These are phyloP conservation scores for Abscondita cerata DNA, from an alignment of 2,888 invertebrate species.

Conservation along the genomic window DNA sequence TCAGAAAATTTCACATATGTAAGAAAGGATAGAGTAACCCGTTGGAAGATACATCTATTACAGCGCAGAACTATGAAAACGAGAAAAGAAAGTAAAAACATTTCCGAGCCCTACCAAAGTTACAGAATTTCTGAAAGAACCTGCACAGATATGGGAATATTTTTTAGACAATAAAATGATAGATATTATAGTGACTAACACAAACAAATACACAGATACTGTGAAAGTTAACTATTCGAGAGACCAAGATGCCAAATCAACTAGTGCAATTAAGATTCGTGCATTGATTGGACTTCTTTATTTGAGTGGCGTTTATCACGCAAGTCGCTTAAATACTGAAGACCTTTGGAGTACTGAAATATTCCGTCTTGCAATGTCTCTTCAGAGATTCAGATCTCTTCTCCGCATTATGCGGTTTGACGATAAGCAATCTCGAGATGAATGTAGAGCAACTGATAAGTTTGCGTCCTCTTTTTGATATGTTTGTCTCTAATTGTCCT, in stretches of 20 bases:
- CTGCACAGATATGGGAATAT: neutral
- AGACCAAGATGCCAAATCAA: neutral
- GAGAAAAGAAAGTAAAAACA: neutral
- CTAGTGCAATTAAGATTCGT: constrained; percentile 1
- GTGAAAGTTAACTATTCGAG: too few relatives aligned
- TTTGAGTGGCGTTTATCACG: neutral
- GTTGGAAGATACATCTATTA: neutral
- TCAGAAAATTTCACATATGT: neutral
- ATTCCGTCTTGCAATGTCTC: neutral
- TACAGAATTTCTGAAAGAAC: too few relatives aligned
- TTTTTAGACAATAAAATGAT: neutral
- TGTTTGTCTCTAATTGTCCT: neutral
- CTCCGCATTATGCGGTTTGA: neutral
- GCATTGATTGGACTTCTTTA: neutral
- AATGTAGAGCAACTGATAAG: too few relatives aligned
- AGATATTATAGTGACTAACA: neutral
- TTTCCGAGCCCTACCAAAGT: neutral
- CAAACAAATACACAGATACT: too few relatives aligned
- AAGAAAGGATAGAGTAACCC: neutral
- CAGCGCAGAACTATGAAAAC: neutral
- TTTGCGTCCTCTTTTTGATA: neutral
- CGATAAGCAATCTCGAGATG: constrained; percentile 1
- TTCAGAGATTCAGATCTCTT: neutral
- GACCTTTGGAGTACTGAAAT: constrained; percentile 1
- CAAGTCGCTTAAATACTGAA: constrained; percentile 3